These are phyloP conservation scores for Pimpla rufipes DNA, from an alignment of 2,888 invertebrate genomes.

Conservation along the genomic window DNA sequence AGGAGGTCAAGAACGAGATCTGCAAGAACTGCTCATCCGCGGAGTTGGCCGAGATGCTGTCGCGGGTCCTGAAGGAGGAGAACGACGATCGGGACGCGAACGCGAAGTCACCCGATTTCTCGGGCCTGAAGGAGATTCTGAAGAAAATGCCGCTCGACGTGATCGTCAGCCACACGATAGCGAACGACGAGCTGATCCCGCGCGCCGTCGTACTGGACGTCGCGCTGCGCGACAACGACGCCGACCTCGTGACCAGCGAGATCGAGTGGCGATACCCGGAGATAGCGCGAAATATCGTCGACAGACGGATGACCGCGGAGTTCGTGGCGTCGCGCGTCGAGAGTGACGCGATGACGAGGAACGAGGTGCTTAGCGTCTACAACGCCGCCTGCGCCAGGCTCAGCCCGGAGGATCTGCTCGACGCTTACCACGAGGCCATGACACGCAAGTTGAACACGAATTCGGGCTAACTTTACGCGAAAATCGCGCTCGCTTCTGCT, in stretches of 20 bases:
- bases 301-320: conserved; percentile 71
- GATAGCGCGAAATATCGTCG: conserved; percentile 63
- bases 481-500: background rate
- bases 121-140: conserved; percentile 74
- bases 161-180: conserved; percentile 75
- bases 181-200: conserved; percentile 77
- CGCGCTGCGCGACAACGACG: conserved; percentile 76
- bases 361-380: conserved; percentile 72
- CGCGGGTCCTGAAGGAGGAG: conserved; percentile 70
- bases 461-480: background rate
- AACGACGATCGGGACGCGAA: conserved; percentile 69
- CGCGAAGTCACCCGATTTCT: conserved; percentile 70
- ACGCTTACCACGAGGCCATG: conserved; percentile 75
- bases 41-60: conserved; percentile 75
- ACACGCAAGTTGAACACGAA: conserved; percentile 68
- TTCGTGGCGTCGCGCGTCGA: conserved; percentile 83
- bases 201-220: conserved; percentile 76
- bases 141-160: conserved; percentile 76
- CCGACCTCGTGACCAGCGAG: conserved; percentile 69
- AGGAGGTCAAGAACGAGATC: conserved; percentile 73
- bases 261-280: conserved; percentile 71
- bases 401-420: conserved; percentile 71
- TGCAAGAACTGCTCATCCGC: conserved; percentile 72
- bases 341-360: conserved; percentile 64
- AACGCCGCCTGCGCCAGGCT: conserved; percentile 72